These are phyloP conservation scores for Drosophila leontia DNA, from an alignment of 1,140 invertebrate species.

Conservation along the genomic window DNA sequence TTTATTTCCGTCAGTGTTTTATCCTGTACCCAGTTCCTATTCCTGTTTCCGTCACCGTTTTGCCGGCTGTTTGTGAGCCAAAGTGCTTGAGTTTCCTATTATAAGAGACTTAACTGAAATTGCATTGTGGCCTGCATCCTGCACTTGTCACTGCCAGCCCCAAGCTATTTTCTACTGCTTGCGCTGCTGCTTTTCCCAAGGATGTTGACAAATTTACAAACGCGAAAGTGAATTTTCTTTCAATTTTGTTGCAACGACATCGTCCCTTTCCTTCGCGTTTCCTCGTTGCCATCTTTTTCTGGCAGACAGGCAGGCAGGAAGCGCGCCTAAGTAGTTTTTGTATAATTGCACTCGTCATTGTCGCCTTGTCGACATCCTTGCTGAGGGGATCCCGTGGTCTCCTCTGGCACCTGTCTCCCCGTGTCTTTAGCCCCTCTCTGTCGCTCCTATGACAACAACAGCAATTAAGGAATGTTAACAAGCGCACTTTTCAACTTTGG, in stretches of 20 bases:
- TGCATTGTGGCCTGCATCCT: conserved; percentile 55
- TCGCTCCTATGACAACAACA: conserved; percentile 67
- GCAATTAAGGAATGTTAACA: conserved; percentile 84
- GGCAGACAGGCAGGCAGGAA: conserved; percentile 57
- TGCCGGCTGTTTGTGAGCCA: conserved; percentile 42
- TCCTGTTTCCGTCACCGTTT: conserved; percentile 20
- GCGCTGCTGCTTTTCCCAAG: conserved; percentile 68
- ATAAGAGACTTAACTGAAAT: conserved; percentile 62
- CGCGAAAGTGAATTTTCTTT: conserved; percentile 83
- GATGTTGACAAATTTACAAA: conserved; percentile 83
- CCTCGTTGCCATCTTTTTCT: conserved; percentile 34
- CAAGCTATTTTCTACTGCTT: conserved; percentile 51
- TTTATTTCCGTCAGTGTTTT: conserved; percentile 11
- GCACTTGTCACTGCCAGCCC: conserved; percentile 61
- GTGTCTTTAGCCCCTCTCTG: conserved; percentile 7
- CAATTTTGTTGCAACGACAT: conserved; percentile 71
- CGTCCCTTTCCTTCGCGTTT: not conserved
- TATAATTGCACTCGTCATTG: conserved; percentile 84
- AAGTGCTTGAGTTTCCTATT: conserved; percentile 54
- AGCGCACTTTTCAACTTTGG: conserved; percentile 82
- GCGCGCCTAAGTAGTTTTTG: conserved; percentile 82
- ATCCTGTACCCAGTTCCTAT: conserved; percentile 3
- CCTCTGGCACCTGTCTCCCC: not conserved
- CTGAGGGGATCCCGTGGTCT: conserved; percentile 3
- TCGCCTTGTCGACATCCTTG: conserved; percentile 66